Evolutionary conservation across 2,888 invertebrate genomes (phyloP), one percentile per base, ranked within the genome.

Genomic region (Amphimallon solstitiale): DNA sequence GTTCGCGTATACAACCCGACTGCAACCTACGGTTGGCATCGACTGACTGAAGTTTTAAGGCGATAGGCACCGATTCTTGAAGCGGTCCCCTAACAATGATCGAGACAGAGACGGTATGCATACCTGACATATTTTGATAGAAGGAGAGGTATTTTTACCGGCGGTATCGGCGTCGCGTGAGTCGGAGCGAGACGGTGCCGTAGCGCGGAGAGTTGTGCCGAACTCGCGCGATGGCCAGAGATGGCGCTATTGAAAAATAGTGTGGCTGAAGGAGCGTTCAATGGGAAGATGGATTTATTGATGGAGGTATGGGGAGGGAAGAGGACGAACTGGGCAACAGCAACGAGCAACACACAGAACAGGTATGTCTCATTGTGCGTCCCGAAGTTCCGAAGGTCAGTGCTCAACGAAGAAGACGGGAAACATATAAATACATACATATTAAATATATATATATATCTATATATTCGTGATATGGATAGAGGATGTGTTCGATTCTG

Each of bases 41-140:
- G 73, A 71, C 72, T 75, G 68, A 74, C 75, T 75, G 73, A 74
- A 73, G 68, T 37, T 56, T 64, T 52, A 37, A 74, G 65, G 64
- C 23, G 61, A 34, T 54, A 63, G 52, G 70, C 68, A 65, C 51
- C 66, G 69, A 69, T 69, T 68, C 71, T 70, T 68, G 65, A 66
- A 69, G 65, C 69, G 64, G 66, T 66, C 63, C 63, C 61, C 69
- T 70, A 69, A 78, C 79, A 79, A 78, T 78, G 73, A 73, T 70
- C 68, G 65, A 75, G 79, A 77, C 78, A 78, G 79, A 79, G 79
- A 79, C 74, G 77, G 62, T 75, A 78, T 77, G 77, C 77, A 81
- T 81, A 78, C 77, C 78, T 80, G 78, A 78, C 80, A 81, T 81
- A 80, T 79, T 80, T 81, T 72, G 73, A 68, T 68, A 63, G 71